These are phyloP conservation scores for Falco berigora DNA, from an alignment of 2,797 vertebrate species.

Conservation along the genomic window DNA sequence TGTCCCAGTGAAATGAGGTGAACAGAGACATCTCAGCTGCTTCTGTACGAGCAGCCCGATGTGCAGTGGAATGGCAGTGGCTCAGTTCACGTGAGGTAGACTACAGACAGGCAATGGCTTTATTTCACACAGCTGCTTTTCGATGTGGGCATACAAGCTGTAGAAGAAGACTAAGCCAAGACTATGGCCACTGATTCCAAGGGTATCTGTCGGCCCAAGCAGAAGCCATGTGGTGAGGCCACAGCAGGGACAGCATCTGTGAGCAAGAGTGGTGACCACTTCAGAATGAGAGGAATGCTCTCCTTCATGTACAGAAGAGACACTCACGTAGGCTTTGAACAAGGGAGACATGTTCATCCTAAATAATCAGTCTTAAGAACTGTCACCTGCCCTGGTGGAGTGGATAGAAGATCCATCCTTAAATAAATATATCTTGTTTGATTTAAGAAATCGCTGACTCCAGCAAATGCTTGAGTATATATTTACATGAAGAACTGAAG, in stretches of 20 bases:
- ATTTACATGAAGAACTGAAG: neutral
- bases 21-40: neutral
- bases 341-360: neutral
- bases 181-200: neutral
- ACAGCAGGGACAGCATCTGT: neutral
- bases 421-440: constrained; percentile 9
- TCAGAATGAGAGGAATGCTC: neutral
- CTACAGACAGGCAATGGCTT: neutral
- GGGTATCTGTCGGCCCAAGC: neutral
- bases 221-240: fast-evolving
- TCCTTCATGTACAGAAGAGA: neutral
- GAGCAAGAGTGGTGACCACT: neutral
- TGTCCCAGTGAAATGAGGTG: neutral
- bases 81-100: neutral
- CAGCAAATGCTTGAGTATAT: neutral
- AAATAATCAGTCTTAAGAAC: neutral
- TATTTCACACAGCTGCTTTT: neutral
- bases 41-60: neutral
- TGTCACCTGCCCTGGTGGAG: neutral
- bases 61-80: fast-evolving
- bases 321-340: neutral
- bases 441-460: neutral
- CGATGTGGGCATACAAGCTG: neutral
- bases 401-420: neutral
- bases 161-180: neutral